These are phyloP conservation scores for Aphrophora alni DNA, from an alignment of 2,888 invertebrate genomes.

Conservation along the genomic window DNA sequence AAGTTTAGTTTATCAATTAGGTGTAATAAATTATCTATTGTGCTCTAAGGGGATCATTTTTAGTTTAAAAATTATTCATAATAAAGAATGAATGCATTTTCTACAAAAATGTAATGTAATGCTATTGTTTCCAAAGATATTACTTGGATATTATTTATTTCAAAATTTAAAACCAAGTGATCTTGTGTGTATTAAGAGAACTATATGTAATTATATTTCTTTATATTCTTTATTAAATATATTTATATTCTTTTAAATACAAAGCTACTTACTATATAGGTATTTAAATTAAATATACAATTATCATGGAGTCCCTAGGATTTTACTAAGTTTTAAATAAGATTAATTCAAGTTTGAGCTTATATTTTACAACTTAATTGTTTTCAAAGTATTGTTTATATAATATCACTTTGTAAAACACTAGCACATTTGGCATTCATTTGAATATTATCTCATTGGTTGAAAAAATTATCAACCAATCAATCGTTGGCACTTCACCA, in stretches of 20 bases:
- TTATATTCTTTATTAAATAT: neutral
- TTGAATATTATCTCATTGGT: neutral
- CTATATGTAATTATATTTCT: too few species aligned
- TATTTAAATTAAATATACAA: neutral
- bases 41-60: too few species aligned
- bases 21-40: too few species aligned
- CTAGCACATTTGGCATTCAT: neutral
- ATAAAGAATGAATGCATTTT: too few species aligned
- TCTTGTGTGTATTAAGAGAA: too few species aligned
- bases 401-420: constrained; percentile 2
- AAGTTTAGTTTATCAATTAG: too few species aligned
- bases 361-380: neutral
- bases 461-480: neutral
- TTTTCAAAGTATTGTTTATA: neutral
- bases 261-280: neutral
- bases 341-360: neutral
- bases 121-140: too few species aligned
- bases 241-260: neutral
- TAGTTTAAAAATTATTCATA: too few species aligned
- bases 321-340: neutral
- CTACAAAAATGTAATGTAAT: too few species aligned
- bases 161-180: too few species aligned
- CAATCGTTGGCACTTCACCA: neutral
- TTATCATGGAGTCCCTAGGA: neutral
- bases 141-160: too few species aligned